Base-by-base conservation (phyloP, 2,888 invertebrate genomes). In the Hirtodrosophila confusa region DNA sequence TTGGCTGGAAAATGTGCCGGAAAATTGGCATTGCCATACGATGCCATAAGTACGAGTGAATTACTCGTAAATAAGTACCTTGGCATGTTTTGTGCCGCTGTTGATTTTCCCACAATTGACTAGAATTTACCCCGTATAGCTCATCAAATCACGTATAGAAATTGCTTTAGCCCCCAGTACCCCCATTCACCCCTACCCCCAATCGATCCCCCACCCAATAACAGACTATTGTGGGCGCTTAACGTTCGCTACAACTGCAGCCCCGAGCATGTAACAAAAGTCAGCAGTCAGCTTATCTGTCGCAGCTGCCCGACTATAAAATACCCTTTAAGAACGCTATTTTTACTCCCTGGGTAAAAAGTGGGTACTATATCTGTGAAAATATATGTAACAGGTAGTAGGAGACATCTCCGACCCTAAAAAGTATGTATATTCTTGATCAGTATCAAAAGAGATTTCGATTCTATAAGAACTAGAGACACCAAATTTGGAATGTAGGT, bases 1-100 rank as follows among this genome's bases (percentile, higher is more conserved):
- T 58, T 68, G 33, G 36, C 23, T 35, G 33, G 69, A 74, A 74
- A 78, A 60, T 73, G 58, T 69, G 44, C 49, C 68, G 64, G 75
- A 77, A 77, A 77, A 77, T 70, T 66, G 67, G 44, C 61, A 51
- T 43, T 56, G 66, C 53, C 40, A 43, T 58, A 40, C 36, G 27
- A 54, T 33, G 23, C 27, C 49, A 50, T 39, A 41, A 58, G 64
- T 72, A 33, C 36, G 40, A 55, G 9, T 43, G 49, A 62, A 50
- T 51, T 48, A 44, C 51, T 39, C 40, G 62, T 37, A 62, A 74
- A 69, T 55, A 60, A 48, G 39, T 61, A 39, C 39, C 33, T 60
- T 61, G 74, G 51, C 68, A 61, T 67, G 61, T 61, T 67, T 67
- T 48, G 29, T 23, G 11, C 27, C 39, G 31, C 41, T 37, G 53